phyloP scores from a whole-genome alignment of 2,888 invertebrate genomes.

The Eledona agricola region DNA sequence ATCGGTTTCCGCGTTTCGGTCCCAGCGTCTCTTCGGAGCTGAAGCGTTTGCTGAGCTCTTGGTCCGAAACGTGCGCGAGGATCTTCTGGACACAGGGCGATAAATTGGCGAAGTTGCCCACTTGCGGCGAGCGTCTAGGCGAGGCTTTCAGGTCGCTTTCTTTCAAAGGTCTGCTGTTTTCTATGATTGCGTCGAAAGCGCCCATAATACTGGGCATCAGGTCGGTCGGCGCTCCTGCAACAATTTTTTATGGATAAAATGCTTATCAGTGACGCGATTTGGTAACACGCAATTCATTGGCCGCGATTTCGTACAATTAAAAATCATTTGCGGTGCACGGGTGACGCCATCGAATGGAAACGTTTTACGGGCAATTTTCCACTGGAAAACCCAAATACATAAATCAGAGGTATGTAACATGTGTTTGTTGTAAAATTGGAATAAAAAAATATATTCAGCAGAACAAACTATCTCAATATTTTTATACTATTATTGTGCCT shows the following conservation, averaged over 20 bases:
- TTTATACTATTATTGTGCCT: too few species aligned
- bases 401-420: too few species aligned
- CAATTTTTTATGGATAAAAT: not conserved
- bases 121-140: conserved; percentile 56
- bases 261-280: too few species aligned
- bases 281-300: too few species aligned
- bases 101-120: conserved; percentile 65
- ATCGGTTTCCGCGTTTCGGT: conserved; percentile 37
- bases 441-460: too few species aligned
- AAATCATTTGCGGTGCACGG: too few species aligned
- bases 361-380: too few species aligned
- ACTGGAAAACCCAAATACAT: too few species aligned
- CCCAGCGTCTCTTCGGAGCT: conserved; percentile 55
- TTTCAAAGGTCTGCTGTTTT: conserved; percentile 54
- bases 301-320: too few species aligned
- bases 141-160: conserved; percentile 42
- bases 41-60: conserved; percentile 58
- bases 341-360: too few species aligned
- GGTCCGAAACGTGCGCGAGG: conserved; percentile 66
- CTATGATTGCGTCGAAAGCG: conserved; percentile 83
- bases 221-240: conserved; percentile 85
- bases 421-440: too few species aligned
- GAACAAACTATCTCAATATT: too few species aligned
- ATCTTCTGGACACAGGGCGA: conserved; percentile 72
- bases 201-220: conserved; percentile 86